phyloP scores from a whole-genome alignment of 1,140 invertebrate genomes.

The Drosophila fuyamai region DNA sequence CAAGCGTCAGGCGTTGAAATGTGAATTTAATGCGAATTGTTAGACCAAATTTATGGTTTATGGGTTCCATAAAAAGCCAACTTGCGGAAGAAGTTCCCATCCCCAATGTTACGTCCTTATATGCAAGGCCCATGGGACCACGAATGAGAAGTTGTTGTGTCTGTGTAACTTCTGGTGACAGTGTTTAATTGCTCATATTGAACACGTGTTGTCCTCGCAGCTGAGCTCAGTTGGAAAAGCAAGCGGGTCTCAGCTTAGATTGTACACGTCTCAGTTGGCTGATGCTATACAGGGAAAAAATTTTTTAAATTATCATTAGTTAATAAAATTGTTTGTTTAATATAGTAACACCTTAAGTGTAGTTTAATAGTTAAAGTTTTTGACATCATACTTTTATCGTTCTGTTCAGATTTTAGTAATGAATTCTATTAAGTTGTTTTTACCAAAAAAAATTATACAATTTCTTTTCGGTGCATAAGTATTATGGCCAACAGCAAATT shows the following conservation, averaged over 20 bases:
- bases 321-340: too few species aligned
- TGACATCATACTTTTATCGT: too few species aligned
- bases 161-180: conserved; percentile 71
- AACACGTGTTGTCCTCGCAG: conserved; percentile 67
- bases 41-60: conserved; percentile 66
- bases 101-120: not conserved
- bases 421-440: too few species aligned
- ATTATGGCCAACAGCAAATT: conserved; percentile 75
- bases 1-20: conserved; percentile 63
- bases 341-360: not conserved
- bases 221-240: conserved; percentile 19
- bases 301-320: too few species aligned
- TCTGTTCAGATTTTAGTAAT: too few species aligned
- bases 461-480: conserved; percentile 34
- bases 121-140: conserved; percentile 32
- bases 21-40: conserved; percentile 79
- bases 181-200: conserved; percentile 83
- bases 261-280: conserved; percentile 49
- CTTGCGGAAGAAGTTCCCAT: conserved; percentile 28
- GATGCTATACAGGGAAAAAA: conserved; percentile 6
- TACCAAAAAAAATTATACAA: too few species aligned
- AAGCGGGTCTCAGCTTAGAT: conserved; percentile 40
- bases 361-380: not conserved
- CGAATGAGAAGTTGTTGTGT: conserved; percentile 42
- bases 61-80: conserved; percentile 42